Evolutionary conservation across 2,797 vertebrate genomes (phyloP).

Genomic region (Acrossocheilus wenchowensis): DNA sequence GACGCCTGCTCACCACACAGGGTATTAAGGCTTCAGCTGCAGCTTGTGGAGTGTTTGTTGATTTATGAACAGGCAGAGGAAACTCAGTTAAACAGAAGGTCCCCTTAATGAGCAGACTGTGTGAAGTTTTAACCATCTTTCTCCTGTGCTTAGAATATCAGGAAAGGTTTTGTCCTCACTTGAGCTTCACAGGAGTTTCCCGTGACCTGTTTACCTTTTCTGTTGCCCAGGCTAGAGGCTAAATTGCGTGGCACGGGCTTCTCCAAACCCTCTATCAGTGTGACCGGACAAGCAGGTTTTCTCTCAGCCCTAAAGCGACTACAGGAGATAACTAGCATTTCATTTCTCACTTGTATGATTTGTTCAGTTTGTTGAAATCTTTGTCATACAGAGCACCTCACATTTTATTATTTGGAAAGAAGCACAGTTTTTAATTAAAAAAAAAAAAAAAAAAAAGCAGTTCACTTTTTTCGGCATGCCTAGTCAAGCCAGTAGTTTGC

Average conservation of each 20-base stretch:
- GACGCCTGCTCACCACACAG: slow-evolving; percentile 44
- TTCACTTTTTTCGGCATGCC: no score
- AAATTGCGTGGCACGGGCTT: not conserved
- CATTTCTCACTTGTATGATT: not conserved
- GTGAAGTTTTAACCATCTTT: slow-evolving; percentile 27
- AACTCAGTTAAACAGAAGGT: slow-evolving; percentile 56
- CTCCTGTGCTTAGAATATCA: not conserved
- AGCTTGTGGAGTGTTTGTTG: slow-evolving; percentile 50
- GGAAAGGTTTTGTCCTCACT: slow-evolving; percentile 46
- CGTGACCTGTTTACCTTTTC: slow-evolving; percentile 33
- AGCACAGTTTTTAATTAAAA: no score
- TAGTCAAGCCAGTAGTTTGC: not conserved
- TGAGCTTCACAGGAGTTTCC: slow-evolving; percentile 42
- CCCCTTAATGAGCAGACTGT: slow-evolving; percentile 37
- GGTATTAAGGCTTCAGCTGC: slow-evolving; percentile 37
- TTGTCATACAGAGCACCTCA: not conserved
- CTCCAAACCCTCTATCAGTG: not conserved
- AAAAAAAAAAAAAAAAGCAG: no score
- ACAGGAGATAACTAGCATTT: not conserved
- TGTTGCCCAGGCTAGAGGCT: not conserved
- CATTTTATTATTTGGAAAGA: not conserved
- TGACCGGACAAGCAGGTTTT: not conserved
- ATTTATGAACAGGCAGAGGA: slow-evolving; percentile 63
- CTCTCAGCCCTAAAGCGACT: not conserved
- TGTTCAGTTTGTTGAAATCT: not conserved